Evolutionary conservation across 2,113 vertebrate species (phyloP).

Genomic region (Silurus glanis): DNA sequence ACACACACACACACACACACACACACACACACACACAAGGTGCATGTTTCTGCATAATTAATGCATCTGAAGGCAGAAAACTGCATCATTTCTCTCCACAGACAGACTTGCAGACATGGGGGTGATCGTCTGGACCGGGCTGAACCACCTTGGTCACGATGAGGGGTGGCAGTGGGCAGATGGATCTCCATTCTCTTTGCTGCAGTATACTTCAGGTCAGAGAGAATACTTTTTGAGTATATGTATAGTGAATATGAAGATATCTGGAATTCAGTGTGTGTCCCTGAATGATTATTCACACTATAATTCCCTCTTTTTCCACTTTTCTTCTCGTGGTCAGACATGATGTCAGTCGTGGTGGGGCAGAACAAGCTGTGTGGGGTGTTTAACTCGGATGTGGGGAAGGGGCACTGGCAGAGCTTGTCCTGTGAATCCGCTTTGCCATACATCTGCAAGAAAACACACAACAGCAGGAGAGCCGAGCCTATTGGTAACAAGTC

Average conservation of each 20-base stretch:
- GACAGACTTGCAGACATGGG: constrained; percentile 75
- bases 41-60: not conserved
- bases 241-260: not conserved
- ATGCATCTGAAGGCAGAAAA: not conserved
- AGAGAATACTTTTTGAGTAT: not conserved
- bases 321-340: constrained; percentile 47
- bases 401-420: constrained; percentile 76
- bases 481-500: constrained; percentile 77
- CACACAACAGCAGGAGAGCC: constrained; percentile 69
- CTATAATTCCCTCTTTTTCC: not conserved
- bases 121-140: constrained; percentile 82
- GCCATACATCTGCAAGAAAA: constrained; percentile 91
- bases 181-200: constrained; percentile 75
- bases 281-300: not conserved
- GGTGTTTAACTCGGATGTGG: constrained; percentile 72
- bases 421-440: constrained; percentile 79
- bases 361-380: constrained; percentile 77
- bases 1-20: not conserved
- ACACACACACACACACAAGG: not conserved
- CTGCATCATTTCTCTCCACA: constrained; percentile 57
- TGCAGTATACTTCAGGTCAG: constrained; percentile 84
- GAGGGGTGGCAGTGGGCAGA: constrained; percentile 93
- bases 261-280: not conserved
- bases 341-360: constrained; percentile 59
- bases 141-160: constrained; percentile 79